Percentiles rank a stretch among this genome's conserved stretches.
Evolutionary conservation across 2,797 vertebrate species (phyloP).

Genomic region (Schizopygopsis malacanthus): DNA sequence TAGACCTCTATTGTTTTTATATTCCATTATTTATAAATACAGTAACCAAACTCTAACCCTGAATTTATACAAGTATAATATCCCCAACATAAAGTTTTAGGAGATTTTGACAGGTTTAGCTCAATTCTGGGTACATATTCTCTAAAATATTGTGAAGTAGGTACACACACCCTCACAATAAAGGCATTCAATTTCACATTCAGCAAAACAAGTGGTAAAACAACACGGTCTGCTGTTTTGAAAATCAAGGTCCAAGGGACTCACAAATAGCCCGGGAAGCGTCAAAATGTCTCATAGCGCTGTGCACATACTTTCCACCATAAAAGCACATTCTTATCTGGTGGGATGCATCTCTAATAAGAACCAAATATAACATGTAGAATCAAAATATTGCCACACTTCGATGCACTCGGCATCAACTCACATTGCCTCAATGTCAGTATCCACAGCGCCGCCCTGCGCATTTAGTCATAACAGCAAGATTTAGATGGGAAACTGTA

Average conservation of each 20-base stretch:
- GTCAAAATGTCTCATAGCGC: neutral
- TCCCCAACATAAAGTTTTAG: neutral
- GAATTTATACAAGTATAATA: no score
- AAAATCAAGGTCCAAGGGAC: neutral
- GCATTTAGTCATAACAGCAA: neutral
- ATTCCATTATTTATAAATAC: neutral
- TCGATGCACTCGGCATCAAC: neutral
- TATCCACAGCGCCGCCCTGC: neutral
- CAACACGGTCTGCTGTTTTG: neutral
- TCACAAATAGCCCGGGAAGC: neutral
- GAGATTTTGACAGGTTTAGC: neutral
- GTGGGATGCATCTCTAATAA: neutral
- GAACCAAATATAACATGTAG: neutral
- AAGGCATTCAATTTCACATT: neutral
- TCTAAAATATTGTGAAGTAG: neutral
- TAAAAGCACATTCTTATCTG: constrained; percentile 2
- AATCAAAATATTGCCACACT: neutral
- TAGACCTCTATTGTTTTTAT: no score
- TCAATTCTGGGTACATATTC: neutral
- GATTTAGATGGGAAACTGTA: neutral
- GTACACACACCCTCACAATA: neutral
- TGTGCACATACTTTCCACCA: neutral
- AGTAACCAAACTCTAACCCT: neutral
- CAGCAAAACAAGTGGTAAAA: neutral
- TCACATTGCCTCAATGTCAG: neutral